Evolutionary conservation across 2,113 vertebrate genomes (phyloP).

Genomic region (Catharus fuscescens): DNA sequence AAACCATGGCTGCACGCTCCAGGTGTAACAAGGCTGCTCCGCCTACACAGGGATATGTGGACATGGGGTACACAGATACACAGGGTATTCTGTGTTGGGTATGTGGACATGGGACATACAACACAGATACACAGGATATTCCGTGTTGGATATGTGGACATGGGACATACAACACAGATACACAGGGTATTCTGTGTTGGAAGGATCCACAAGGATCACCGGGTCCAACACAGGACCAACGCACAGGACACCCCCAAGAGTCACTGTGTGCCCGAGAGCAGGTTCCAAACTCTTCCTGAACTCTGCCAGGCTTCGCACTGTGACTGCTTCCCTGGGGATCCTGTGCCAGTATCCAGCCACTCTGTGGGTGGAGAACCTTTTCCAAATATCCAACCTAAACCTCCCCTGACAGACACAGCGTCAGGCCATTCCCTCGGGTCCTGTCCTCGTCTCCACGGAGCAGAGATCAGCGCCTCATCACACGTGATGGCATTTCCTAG

Average conservation of each 20-base stretch:
- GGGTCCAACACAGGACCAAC: not conserved
- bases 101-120: not conserved
- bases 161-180: not conserved
- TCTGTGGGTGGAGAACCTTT: not conserved
- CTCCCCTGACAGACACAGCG: not conserved
- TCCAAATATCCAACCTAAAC: not conserved
- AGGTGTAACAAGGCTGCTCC: not conserved
- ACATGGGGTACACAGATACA: not conserved
- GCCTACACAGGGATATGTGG: not conserved
- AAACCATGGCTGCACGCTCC: fast-evolving
- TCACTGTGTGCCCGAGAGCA: not conserved
- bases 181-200: not conserved
- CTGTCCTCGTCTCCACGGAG: not conserved
- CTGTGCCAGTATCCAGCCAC: not conserved
- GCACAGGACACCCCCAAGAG: not conserved
- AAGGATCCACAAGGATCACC: not conserved
- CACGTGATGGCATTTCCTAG: fast-evolving
- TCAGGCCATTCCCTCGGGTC: not conserved
- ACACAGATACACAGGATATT: not conserved
- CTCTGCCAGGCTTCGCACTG: not conserved
- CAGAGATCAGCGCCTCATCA: not conserved
- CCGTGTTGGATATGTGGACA: not conserved
- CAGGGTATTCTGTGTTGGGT: not conserved
- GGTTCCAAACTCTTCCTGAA: not conserved
- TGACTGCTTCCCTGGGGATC: not conserved